Percentiles rank a stretch among this genome's conserved stretches.
Conservation (phyloP, 2,888 invertebrate genomes). For the Subacronicta megacephala region DNA sequence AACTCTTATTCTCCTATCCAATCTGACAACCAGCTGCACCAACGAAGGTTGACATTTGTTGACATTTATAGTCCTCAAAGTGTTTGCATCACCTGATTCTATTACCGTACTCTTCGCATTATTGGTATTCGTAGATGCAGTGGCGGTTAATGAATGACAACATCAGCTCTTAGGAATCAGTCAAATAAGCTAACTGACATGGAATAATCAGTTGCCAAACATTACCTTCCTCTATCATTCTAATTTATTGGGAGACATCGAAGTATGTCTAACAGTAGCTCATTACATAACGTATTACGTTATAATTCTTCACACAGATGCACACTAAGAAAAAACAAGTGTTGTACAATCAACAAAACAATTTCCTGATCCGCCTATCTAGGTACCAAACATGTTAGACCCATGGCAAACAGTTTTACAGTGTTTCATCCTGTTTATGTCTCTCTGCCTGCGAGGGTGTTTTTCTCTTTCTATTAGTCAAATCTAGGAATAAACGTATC, state of each 20-base stretch:
- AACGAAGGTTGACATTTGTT: background rate
- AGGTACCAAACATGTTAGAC: no score
- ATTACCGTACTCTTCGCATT: background rate
- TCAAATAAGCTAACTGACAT: background rate
- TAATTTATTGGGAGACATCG: no score
- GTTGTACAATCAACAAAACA: no score
- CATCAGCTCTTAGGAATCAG: background rate
- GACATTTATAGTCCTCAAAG: slow-evolving; percentile 7
- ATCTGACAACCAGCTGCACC: slow-evolving; percentile 12
- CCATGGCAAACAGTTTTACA: no score
- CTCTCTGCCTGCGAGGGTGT: no score
- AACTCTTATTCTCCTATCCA: slow-evolving; percentile 4
- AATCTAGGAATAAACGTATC: no score
- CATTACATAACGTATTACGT: no score
- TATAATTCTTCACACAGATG: background rate
- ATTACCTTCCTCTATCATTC: background rate
- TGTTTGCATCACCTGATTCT: slow-evolving; percentile 9
- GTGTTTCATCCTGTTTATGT: no score
- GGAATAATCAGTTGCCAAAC: background rate
- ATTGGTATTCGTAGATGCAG: background rate
- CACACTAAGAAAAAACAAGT: no score
- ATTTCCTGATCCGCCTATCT: no score
- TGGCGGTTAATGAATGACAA: background rate
- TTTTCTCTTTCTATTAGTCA: no score
- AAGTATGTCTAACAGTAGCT: no score